Evolutionary conservation across 2,797 vertebrate species (phyloP), one percentile per base, ranked within the genome.

Genomic region (Tenualosa thibaudeaui): DNA sequence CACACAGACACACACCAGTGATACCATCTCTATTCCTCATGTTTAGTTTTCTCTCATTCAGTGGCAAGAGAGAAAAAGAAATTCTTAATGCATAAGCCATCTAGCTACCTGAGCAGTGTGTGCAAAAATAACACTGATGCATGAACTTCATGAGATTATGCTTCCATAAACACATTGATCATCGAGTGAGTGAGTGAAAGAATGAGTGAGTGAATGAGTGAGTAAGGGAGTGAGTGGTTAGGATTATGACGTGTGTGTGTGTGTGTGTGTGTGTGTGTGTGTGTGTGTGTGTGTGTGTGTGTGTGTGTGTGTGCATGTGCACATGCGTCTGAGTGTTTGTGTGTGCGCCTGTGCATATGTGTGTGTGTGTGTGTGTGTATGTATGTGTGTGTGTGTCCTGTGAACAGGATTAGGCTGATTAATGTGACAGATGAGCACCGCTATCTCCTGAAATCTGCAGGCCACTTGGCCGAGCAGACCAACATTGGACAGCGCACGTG

Each of bases 401-500:
- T 88, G 92, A 92, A 93, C 89, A 91, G 93, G 93, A 95, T 95
- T 93, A 92, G 88, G 87, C 90, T 93, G 93, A 94, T 95, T 95
- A 89, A 86, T 58, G 90, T 93, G 91, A 90, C 92, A 90, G 93
- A 95, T 95, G 93, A 94, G 90, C 94, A 92, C 94, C 93, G 94
- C 95, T 95, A 95, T 95, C 93, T 91, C 93, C 89, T 94, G 92
- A 95, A 93, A 93, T 91, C 92, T 94, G 90, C 90, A 83, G 90
- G 89, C 93, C 92, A 91, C 91, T 95, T 95, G 92, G 93, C 92
- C 91, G 89, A 94, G 93, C 93, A 94, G 89, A 92, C 91, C 31
- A 31, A 31, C 90, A 92, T 89, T 89, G 89, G 78, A 60, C 54
- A 89, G 91, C 93, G 90, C 92, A 92, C 89, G 88, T 92, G 93